Conservation (phyloP, 2,888 invertebrate species). For the Sthenelais limicola region DNA sequence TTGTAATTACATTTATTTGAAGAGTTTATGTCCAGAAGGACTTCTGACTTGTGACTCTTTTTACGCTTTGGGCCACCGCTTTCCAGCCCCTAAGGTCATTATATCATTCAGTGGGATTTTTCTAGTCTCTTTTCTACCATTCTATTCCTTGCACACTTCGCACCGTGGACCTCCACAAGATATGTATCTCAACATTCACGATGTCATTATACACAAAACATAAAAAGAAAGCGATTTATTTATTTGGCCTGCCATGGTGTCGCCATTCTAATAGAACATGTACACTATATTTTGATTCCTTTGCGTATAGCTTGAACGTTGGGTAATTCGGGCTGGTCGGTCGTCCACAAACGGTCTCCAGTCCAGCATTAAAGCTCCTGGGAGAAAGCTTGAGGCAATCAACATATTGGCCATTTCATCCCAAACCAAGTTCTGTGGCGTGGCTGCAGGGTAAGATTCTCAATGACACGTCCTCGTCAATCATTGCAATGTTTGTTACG, state of each 20-base stretch:
- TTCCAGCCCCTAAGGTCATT: too few species aligned
- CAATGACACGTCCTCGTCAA: slow-evolving; percentile 29
- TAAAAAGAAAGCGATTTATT: too few species aligned
- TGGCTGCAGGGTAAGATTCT: slow-evolving; percentile 24
- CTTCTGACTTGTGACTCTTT: slow-evolving; percentile 18
- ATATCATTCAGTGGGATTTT: too few species aligned
- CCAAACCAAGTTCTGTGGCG: slow-evolving; percentile 14
- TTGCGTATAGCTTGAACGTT: too few species aligned
- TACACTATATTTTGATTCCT: too few species aligned
- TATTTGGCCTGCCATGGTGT: too few species aligned
- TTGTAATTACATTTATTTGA: slow-evolving; percentile 25
- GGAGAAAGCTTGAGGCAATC: slow-evolving; percentile 14
- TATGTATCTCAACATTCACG: too few species aligned
- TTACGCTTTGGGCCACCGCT: slow-evolving; percentile 13
- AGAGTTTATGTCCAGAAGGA: slow-evolving; percentile 35
- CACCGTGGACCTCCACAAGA: too few species aligned
- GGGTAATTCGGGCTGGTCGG: slow-evolving; percentile 28
- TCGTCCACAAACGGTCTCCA: slow-evolving; percentile 20
- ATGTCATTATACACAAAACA: too few species aligned
- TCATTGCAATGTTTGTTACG: slow-evolving; percentile 21
- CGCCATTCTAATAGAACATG: too few species aligned
- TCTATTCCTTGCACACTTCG: too few species aligned
- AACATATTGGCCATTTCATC: slow-evolving; percentile 33
- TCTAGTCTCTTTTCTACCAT: too few species aligned
- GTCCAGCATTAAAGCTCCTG: not conserved